Base-by-base conservation (phyloP, 2,888 invertebrate species). In the Trissonchulus sp. region DNA sequence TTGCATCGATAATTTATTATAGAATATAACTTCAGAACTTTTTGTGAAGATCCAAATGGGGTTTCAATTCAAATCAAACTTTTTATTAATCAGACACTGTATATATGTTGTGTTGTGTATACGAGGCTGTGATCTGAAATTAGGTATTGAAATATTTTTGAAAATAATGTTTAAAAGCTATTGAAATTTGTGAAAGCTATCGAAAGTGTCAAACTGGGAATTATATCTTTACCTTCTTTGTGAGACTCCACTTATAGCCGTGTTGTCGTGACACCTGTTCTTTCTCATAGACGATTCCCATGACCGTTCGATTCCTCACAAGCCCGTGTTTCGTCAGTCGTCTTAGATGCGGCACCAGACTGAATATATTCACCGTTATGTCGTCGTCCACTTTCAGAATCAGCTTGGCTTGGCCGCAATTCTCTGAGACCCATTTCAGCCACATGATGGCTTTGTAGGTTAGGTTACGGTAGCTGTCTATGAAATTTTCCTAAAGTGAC, bases 381-480 rank as follows among this genome's bases (percentile, higher is more conserved):
- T 63, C 65, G 65, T 63, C 65, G 65, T 63, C 65, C 65, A 28
- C 30, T 30, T 63, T 63, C 3, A 63, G 31, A 8, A 63, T 63
- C 3, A 28, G 30, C 3, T 3, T 3, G 3, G 30, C 65, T 3
- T 3, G 3, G n/a, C 28, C n/a, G 65, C 65, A 63, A 28, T 63
- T 3, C n/a, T 18, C 31, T 3, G 65, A 63, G 65, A 28, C 15
- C 65, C 65, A 63, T 3, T 28, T 15, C 15, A 63, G n/a, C 65
- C 65, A 63, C 65, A 63, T 63, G 65, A 63, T 30, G n/a, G 65
- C 65, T 30, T 63, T 63, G 65, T 63, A 63, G 31, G 65, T 63
- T 63, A 63, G 31, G n/a, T 63, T 63, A 15, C 31, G n/a, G n/a
- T 63, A 63, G 31, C 65, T 63, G 65, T 63, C 65, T n/a, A 63